Evolutionary conservation across 2,888 invertebrate genomes (phyloP), one percentile per base, ranked within the genome.

Genomic region (Acrocyrtus sp.): DNA sequence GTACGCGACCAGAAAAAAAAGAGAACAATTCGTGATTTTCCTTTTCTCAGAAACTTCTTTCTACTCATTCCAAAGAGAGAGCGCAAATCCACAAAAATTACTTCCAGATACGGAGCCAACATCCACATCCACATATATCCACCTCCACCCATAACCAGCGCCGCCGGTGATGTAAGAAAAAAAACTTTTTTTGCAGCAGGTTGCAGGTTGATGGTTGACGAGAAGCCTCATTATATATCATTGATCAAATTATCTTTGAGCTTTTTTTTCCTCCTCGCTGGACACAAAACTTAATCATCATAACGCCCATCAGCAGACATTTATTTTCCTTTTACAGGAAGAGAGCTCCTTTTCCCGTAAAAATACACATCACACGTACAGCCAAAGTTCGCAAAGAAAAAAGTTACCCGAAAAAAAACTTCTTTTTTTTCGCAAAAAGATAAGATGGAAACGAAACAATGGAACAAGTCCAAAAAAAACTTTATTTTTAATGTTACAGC

Each of bases 381-480:
- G 47, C 47, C 8, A 8, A 47, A 8, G 17, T 1, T 15, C 29
- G 21, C 19, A 34, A n/a, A 15, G 19, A 6, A 47, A 47, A 6
- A 47, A n/a, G 12, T 15, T 5, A 47, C 6, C 19, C 47, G n/a
- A n/a, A 47, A 47, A 6, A 47, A 8, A 17, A 17, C 12, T 47
- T 6, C 43, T 43, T 4, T 43, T n/a, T 17, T 19, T 47, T 34
- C 12, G 6, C 12, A 34, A 5, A 34, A 50, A 67, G 47, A 57
- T 24, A 48, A 51, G 39, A 41, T 54, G 21, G 21, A n/a, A 17
- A 24, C 2, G 41, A 57, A 51, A 67, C 66, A 67, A 67, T 67
- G 66, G 66, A 67, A 67, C 27, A 39, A 34, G 58, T 67, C 66
- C 57, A 67, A 67, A 24, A 61, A 41, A 51, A 61, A 62, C 15